These are phyloP conservation scores for Hipparchia sbordonii DNA, from an alignment of 2,888 invertebrate species.

Conservation along the genomic window DNA sequence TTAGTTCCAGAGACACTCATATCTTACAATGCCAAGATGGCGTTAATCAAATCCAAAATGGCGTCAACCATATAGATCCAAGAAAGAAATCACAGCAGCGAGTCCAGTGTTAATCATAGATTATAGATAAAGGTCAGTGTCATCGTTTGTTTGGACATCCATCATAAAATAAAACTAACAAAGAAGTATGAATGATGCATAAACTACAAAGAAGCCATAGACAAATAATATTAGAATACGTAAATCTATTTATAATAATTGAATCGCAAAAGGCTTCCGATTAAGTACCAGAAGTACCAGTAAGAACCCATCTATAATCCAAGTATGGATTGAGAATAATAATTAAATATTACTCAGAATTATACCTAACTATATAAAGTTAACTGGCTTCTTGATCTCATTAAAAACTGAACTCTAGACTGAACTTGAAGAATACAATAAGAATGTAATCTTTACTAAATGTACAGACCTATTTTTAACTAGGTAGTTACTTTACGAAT, in stretches of 20 bases:
- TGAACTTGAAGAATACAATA: slow-evolving; percentile 13
- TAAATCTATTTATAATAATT: slow-evolving; percentile 12
- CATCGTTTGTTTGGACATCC: not conserved
- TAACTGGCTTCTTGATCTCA: slow-evolving; percentile 37
- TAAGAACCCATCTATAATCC: slow-evolving; percentile 11
- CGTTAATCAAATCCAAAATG: no score
- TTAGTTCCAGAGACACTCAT: no score
- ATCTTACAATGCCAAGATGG: no score
- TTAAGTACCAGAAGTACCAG: not conserved
- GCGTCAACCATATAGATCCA: no score
- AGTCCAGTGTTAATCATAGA: no score
- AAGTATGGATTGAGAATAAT: slow-evolving; percentile 17
- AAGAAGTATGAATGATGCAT: not conserved
- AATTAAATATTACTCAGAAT: slow-evolving; percentile 33
- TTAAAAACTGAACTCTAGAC: slow-evolving; percentile 20
- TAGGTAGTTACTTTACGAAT: not conserved
- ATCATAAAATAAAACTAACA: not conserved
- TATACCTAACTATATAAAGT: slow-evolving; percentile 13
- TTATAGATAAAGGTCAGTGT: no score
- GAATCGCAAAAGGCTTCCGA: slow-evolving; percentile 31
- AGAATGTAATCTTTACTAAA: not conserved
- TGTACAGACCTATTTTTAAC: not conserved
- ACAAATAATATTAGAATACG: slow-evolving; percentile 9
- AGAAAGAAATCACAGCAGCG: no score
- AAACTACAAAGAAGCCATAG: slow-evolving; percentile 13